Evolutionary conservation across 2,113 vertebrate genomes (phyloP).

Genomic region (Loxodonta africana): DNA sequence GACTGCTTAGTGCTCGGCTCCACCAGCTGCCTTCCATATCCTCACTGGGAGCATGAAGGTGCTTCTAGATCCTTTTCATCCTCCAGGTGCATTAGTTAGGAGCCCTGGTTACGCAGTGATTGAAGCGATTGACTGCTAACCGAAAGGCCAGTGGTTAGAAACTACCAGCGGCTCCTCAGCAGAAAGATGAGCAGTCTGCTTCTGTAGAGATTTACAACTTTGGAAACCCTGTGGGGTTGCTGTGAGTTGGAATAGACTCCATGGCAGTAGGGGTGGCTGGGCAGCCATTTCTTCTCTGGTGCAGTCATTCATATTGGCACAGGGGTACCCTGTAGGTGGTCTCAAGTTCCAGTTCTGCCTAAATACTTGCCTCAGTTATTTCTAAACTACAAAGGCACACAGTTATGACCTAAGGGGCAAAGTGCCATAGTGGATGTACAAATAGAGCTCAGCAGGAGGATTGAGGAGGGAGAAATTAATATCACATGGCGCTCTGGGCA

Average conservation of each 20-base stretch:
- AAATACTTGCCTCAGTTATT: neutral
- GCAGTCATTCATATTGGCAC: fast-evolving
- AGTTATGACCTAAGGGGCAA: neutral
- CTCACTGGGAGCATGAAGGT: fast-evolving
- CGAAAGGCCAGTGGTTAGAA: no score
- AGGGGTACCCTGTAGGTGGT: neutral
- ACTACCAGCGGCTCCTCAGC: no score
- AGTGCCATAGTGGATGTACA: neutral
- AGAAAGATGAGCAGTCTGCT: no score
- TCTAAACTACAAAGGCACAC: neutral
- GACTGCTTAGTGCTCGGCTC: neutral
- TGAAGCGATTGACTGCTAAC: no score
- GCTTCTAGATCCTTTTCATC: neutral
- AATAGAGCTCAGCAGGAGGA: fast-evolving
- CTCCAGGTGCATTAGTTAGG: no score
- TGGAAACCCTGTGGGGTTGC: no score
- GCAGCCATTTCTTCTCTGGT: neutral
- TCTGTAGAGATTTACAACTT: no score
- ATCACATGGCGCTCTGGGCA: fast-evolving
- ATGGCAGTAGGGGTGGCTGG: no score
- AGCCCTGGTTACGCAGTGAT: no score
- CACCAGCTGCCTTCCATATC: neutral
- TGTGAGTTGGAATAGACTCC: neutral
- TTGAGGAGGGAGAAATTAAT: neutral
- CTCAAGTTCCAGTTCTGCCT: neutral